Evolutionary conservation across 2,888 invertebrate genomes (phyloP).

Genomic region (Kuschelorhynchus macadamiae): DNA sequence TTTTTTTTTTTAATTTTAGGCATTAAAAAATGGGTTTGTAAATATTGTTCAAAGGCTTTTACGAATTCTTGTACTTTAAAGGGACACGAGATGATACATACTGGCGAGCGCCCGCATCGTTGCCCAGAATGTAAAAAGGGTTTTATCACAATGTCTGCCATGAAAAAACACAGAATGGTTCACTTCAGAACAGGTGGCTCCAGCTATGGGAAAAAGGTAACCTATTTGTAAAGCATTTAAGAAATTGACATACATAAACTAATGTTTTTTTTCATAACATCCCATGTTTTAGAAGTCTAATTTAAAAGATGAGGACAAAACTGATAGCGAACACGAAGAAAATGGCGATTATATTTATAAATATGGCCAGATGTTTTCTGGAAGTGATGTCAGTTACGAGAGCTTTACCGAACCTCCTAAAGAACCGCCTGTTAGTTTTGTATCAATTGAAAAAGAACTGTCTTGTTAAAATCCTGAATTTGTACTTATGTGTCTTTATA

Average conservation of each 20-base stretch:
- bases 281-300: conserved; percentile 18
- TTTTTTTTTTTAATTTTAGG: conserved; percentile 27
- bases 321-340: conserved; percentile 8
- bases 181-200: conserved; percentile 32
- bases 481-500: too few species aligned
- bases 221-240: background rate
- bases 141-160: conserved; percentile 45
- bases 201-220: conserved; percentile 24
- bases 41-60: conserved; percentile 44
- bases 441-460: conserved; percentile 20
- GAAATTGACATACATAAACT: too few species aligned
- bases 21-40: conserved; percentile 46
- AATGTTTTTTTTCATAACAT: too few species aligned
- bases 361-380: conserved; percentile 29
- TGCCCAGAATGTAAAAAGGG: conserved; percentile 48
- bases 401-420: conserved; percentile 20
- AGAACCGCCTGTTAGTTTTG: conserved; percentile 3
- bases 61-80: conserved; percentile 43
- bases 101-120: conserved; percentile 42
- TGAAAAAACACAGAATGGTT: conserved; percentile 44
- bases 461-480: too few species aligned
- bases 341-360: conserved; percentile 16
- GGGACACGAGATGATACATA: conserved; percentile 48
- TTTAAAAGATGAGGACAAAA: conserved; percentile 14
- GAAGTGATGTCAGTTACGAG: conserved; percentile 30